A percentile compares a stretch with the other conserved stretches of the same genome.
Conservation (phyloP, 2,113 vertebrate species). For the Microcebus ravelobensis region DNA sequence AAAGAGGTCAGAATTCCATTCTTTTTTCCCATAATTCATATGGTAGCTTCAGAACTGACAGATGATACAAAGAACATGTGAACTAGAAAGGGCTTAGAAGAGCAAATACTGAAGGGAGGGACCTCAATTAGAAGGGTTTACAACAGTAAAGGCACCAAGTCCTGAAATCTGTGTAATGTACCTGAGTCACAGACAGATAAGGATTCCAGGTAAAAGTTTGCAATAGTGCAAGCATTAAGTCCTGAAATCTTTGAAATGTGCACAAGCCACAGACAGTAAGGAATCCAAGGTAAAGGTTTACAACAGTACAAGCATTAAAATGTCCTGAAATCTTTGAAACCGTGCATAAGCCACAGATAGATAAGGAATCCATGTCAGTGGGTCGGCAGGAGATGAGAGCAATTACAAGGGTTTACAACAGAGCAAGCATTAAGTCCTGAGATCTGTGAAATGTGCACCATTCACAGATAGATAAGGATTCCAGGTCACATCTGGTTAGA, state of each 20-base stretch:
- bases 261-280: background rate
- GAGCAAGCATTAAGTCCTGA: background rate
- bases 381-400: no score
- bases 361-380: background rate
- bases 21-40: background rate
- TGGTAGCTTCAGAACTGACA: background rate
- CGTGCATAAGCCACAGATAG: background rate
- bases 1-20: background rate
- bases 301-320: background rate
- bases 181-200: background rate
- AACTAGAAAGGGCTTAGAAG: background rate
- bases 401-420: background rate
- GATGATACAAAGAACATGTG: background rate
- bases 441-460: background rate
- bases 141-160: background rate
- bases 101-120: background rate
- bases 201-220: background rate
- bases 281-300: background rate
- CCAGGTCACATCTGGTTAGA: background rate
- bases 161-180: background rate
- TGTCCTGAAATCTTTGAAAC: background rate
- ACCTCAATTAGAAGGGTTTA: background rate
- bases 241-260: background rate
- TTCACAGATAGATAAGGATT: background rate
- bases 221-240: background rate